Evolutionary conservation across 1,140 invertebrate genomes (phyloP).

Genomic region (Calephelis virginiensis): DNA sequence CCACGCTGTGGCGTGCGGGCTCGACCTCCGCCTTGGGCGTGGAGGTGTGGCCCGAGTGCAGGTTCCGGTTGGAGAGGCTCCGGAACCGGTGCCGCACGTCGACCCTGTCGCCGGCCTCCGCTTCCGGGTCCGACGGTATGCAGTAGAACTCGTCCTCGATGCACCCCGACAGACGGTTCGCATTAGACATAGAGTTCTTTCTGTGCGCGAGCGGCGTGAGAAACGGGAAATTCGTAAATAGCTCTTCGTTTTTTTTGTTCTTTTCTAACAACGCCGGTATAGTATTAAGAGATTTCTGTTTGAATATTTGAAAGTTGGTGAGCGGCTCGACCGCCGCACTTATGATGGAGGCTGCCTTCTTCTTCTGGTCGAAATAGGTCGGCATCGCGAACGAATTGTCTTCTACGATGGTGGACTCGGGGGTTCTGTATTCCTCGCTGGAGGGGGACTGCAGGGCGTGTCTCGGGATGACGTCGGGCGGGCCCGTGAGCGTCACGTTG

Average conservation of each 20-base stretch:
- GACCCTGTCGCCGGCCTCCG: constrained; percentile 43
- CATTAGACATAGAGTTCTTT: constrained; percentile 61
- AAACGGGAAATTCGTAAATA: constrained; percentile 76
- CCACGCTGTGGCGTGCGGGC: constrained; percentile 28
- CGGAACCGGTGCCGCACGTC: constrained; percentile 55
- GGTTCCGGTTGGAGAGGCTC: constrained; percentile 49
- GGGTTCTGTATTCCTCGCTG: constrained; percentile 61
- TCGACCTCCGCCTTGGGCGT: constrained; percentile 40
- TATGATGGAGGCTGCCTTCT: constrained; percentile 51
- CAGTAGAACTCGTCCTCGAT: constrained; percentile 74
- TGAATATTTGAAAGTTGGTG: constrained; percentile 72
- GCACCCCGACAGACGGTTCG: constrained; percentile 60
- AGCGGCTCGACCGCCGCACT: constrained; percentile 63
- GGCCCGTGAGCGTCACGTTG: constrained; percentile 50
- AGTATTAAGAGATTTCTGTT: constrained; percentile 75
- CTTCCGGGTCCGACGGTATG: constrained; percentile 58
- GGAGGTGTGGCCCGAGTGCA: constrained; percentile 43
- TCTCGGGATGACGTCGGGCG: constrained; percentile 61
- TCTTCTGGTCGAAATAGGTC: constrained; percentile 72
- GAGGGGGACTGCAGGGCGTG: constrained; percentile 44
- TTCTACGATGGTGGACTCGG: constrained; percentile 50
- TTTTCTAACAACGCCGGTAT: constrained; percentile 65
- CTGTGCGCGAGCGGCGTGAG: constrained; percentile 75
- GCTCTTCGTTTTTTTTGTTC: constrained; percentile 54
- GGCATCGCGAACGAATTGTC: constrained; percentile 66